Evolutionary conservation across 2,888 invertebrate species (phyloP).

Genomic region (Steinernema hermaphroditum): DNA sequence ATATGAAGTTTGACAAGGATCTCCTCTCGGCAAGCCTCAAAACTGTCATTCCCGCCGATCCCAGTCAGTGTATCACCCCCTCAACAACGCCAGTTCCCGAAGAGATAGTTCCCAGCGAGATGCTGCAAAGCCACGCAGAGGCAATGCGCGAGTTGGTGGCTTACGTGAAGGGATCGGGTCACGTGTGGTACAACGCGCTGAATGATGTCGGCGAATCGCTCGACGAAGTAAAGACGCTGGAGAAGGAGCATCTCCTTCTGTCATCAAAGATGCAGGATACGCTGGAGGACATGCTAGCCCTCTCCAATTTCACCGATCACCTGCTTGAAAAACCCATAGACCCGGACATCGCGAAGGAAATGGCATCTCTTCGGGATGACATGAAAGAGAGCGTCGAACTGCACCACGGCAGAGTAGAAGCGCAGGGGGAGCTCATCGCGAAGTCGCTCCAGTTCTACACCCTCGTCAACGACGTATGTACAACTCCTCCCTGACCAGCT

Average conservation of each 20-base stretch:
- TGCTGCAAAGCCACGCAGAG: conserved; percentile 40
- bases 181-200: conserved; percentile 76
- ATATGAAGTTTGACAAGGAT: conserved; percentile 1
- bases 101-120: neutral
- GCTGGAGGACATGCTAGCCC: neutral
- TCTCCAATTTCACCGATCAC: conserved; percentile 4
- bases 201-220: conserved; percentile 74
- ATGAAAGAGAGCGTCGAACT: neutral
- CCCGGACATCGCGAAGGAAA: neutral
- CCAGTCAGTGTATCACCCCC: too few relatives aligned
- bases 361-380: neutral
- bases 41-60: too few relatives aligned
- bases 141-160: conserved; percentile 50
- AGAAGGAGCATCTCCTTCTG: conserved; percentile 77
- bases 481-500: neutral
- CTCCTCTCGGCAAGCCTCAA: neutral
- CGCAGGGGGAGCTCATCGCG: conserved; percentile 9
- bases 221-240: conserved; percentile 77
- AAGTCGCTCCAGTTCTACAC: conserved; percentile 21
- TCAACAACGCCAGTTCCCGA: neutral
- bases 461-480: conserved; percentile 11
- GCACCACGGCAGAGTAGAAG: neutral
- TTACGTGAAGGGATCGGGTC: conserved; percentile 73
- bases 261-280: conserved; percentile 76
- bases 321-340: conserved; percentile 4